Percentiles rank a stretch among this genome's conserved stretches.
phyloP scores from a whole-genome alignment of 2,113 vertebrate species.

The Poeciliopsis prolifica region DNA sequence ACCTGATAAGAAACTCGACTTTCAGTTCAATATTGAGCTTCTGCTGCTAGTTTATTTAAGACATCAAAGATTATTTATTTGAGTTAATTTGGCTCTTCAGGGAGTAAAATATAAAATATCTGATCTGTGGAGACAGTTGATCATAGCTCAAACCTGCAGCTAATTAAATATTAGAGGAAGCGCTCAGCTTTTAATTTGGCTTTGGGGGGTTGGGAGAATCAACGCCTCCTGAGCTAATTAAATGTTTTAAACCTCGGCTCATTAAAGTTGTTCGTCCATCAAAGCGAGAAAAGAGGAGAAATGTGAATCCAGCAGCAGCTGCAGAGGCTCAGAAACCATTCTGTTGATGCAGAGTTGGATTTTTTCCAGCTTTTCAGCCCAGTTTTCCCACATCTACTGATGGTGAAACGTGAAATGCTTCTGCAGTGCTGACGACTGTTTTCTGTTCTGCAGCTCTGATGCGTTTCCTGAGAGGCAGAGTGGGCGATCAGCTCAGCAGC shows the following conservation, averaged over 20 bases:
- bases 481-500: slow-evolving; percentile 5
- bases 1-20: not conserved
- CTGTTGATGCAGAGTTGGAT: not conserved
- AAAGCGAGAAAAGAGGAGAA: not conserved
- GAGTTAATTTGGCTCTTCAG: not conserved
- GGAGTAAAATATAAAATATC: not conserved
- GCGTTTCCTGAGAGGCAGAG: slow-evolving; percentile 16
- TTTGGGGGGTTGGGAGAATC: not conserved
- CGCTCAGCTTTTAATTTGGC: not conserved
- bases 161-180: not conserved
- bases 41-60: not conserved
- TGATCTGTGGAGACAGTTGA: not conserved
- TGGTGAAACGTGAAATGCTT: not conserved
- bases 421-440: slow-evolving; percentile 3
- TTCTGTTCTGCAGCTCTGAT: slow-evolving; percentile 9
- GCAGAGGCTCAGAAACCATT: not conserved
- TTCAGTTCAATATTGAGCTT: not conserved
- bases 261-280: not conserved
- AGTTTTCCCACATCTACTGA: not conserved
- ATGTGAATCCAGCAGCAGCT: not conserved
- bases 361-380: not conserved
- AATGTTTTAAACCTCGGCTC: not conserved
- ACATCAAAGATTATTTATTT: not conserved
- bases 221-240: not conserved
- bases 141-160: not conserved